Conservation (phyloP, 2,113 vertebrate genomes). For the Pseudorhombus dupliciocellatus region DNA sequence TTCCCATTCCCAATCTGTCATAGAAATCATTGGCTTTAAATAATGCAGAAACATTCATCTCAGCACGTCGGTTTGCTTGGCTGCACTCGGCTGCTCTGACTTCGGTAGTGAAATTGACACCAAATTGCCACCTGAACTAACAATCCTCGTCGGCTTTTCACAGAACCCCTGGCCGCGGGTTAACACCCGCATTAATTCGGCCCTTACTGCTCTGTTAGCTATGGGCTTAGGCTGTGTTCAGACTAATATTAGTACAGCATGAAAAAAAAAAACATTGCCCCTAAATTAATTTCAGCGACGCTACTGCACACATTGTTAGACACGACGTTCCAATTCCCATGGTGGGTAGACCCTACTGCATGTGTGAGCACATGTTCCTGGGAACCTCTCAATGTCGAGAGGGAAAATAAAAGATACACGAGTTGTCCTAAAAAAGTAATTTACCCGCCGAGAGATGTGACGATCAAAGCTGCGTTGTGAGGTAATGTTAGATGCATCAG, state of each 20-base stretch:
- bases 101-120: neutral
- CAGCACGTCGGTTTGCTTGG: slow-evolving; percentile 17
- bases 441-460: neutral
- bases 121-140: slow-evolving; percentile 32
- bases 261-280: neutral
- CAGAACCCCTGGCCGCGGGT: neutral
- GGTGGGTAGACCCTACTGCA: neutral
- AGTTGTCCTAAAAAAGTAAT: neutral
- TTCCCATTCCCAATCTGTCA: slow-evolving; percentile 5
- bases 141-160: slow-evolving; percentile 19
- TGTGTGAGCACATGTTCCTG: neutral
- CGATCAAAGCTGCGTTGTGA: slow-evolving; percentile 7
- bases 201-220: slow-evolving; percentile 12
- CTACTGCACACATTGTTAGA: neutral
- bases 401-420: neutral
- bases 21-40: slow-evolving; percentile 25
- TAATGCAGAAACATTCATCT: slow-evolving; percentile 35
- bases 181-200: slow-evolving; percentile 13
- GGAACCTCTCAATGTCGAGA: neutral
- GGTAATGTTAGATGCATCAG: slow-evolving; percentile 1
- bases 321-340: neutral
- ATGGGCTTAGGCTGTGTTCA: neutral
- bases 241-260: slow-evolving; percentile 5
- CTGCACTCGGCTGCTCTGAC: slow-evolving; percentile 7
- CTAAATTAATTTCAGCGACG: neutral